Evolutionary conservation across 1,140 invertebrate genomes (phyloP), one percentile per base, ranked within the genome.

Genomic region (Hycleus phaleratus): DNA sequence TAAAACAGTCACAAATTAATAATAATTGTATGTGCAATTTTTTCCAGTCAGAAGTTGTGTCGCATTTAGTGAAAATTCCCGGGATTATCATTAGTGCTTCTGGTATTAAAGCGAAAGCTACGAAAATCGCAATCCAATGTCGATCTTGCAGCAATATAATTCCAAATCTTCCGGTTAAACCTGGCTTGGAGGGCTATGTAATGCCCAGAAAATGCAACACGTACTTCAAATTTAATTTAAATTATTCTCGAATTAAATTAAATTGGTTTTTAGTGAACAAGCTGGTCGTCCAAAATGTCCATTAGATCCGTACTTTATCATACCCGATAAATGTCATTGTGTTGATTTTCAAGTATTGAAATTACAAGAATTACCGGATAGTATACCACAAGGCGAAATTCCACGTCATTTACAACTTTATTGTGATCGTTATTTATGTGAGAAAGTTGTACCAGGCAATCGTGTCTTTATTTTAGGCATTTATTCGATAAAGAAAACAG

Each of bases 381-480:
- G 87, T 61, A 91, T 99, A 58, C 97, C 97, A 0, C 94, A 98
- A 71, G 96, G 97, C 52, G 97, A 99, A 81, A 93, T 99, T 82
- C 97, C 97, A 0, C 81, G 97, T 5, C 97, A 99, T 77, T 76
- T 99, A 53, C 89, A 94, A 61, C 77, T 99, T 0, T 99, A 95
- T 74, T 93, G 90, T 70, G 97, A 99, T 73, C 83, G 83, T 56
- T 91, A 94, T 72, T 77, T 99, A 8, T 97, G 95, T 73, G 97
- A 99, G 72, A 82, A 85, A 71, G 89, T 96, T 39, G 94, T 98
- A 1, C 97, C 97, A 42, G 97, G 97, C 1, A 99, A 98, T 71
- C 81, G 93, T 61, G 91, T 98, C 8, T 85, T 88, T 5, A 85
- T 99, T 46, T 81, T 97, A 46, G 97, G 97, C 18, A 92, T 99